Percentiles rank a stretch among this genome's conserved stretches.
phyloP scores from a whole-genome alignment of 2,113 vertebrate genomes.

The Mixornis gularis region DNA sequence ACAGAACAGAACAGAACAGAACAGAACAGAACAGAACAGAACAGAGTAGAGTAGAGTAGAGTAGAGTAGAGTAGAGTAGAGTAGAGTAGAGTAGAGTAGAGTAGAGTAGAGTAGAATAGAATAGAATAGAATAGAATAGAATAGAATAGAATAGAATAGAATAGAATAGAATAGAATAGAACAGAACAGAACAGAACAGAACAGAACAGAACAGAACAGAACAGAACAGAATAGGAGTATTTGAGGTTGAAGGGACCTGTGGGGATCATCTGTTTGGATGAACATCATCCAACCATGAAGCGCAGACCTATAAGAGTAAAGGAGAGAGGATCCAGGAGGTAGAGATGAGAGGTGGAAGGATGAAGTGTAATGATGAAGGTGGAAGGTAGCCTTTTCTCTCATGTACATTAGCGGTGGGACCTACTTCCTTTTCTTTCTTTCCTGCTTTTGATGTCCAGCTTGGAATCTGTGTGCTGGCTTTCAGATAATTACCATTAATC shows the following conservation, averaged over 20 bases:
- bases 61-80: not conserved
- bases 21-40: not conserved
- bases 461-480: not conserved
- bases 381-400: not conserved
- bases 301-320: fast-evolving
- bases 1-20: not conserved
- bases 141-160: not conserved
- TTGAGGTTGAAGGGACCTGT: not conserved
- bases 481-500: too few relatives aligned
- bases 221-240: not conserved
- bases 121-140: not conserved
- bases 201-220: not conserved
- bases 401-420: too few relatives aligned
- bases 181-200: not conserved
- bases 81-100: not conserved
- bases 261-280: not conserved
- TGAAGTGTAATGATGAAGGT: not conserved
- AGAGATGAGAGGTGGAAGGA: not conserved
- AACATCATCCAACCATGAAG: not conserved
- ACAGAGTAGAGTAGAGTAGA: too few relatives aligned
- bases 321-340: not conserved
- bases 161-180: not conserved
- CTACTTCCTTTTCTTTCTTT: not conserved
- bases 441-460: not conserved
- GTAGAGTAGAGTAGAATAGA: not conserved